Evolutionary conservation across 2,797 vertebrate genomes (phyloP).

Genomic region (Lacerta bilineata): DNA sequence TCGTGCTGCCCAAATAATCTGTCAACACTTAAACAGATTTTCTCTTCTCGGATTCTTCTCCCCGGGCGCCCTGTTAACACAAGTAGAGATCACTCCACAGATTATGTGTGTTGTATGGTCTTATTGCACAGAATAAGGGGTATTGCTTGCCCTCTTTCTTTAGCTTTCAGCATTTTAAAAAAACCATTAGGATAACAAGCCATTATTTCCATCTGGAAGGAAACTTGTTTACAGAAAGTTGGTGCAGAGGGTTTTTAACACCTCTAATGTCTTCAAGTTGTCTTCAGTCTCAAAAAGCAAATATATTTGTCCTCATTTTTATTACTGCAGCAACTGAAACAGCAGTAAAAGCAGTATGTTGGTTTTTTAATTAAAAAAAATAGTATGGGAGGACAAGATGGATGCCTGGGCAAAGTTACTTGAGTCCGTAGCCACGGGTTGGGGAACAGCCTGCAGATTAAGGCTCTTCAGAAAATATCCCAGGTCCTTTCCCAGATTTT

Average conservation of each 20-base stretch:
- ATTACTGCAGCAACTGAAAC: background rate
- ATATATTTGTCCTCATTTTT: background rate
- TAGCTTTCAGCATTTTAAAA: constrained; percentile 73
- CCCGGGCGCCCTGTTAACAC: background rate
- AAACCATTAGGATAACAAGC: constrained; percentile 70
- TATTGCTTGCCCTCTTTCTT: constrained; percentile 56
- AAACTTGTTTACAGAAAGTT: constrained; percentile 57
- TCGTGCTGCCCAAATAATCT: constrained; percentile 75
- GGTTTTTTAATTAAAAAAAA: too few relatives aligned
- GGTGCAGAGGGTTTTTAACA: constrained; percentile 37
- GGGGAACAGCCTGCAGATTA: background rate
- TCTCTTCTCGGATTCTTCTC: constrained; percentile 67
- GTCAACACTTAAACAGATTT: constrained; percentile 74
- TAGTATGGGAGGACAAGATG: background rate
- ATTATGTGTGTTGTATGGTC: constrained; percentile 64
- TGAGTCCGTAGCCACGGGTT: background rate
- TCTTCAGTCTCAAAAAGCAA: background rate
- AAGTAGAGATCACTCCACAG: constrained; percentile 70
- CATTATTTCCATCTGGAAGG: constrained; percentile 55
- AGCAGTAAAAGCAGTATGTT: background rate
- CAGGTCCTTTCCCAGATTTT: background rate
- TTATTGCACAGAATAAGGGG: background rate
- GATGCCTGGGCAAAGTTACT: background rate
- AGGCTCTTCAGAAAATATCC: background rate
- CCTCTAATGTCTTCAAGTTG: constrained; percentile 22